These are phyloP conservation scores for Aethes cnicana DNA, from an alignment of 2,888 invertebrate genomes.

Conservation along the genomic window DNA sequence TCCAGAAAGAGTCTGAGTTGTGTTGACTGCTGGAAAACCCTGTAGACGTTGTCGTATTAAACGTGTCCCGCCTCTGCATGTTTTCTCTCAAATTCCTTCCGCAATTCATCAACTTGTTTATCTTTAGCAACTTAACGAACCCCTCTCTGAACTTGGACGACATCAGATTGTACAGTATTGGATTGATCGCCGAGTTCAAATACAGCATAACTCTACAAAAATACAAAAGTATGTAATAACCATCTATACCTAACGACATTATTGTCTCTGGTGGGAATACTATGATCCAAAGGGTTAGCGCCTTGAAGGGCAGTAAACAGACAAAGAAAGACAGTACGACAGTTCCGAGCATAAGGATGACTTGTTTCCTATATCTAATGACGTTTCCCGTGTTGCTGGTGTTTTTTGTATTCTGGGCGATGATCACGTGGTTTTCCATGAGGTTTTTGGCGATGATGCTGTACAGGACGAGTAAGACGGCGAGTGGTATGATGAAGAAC, in stretches of 20 bases:
- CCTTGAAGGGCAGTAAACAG: slow-evolving; percentile 93
- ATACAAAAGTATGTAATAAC: slow-evolving; percentile 91
- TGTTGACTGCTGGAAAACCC: slow-evolving; percentile 82
- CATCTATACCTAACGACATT: slow-evolving; percentile 87
- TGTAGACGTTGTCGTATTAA: slow-evolving; percentile 85
- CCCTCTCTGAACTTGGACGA: slow-evolving; percentile 94
- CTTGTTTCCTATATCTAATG: slow-evolving; percentile 89
- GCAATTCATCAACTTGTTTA: slow-evolving; percentile 72
- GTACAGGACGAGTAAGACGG: slow-evolving; percentile 91
- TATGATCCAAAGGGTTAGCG: slow-evolving; percentile 93
- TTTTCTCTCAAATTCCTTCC: slow-evolving; percentile 72
- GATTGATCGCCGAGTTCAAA: slow-evolving; percentile 95
- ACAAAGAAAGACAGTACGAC: slow-evolving; percentile 95
- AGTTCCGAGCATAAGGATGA: slow-evolving; percentile 93
- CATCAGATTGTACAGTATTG: slow-evolving; percentile 95
- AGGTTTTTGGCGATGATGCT: slow-evolving; percentile 92
- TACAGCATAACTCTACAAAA: slow-evolving; percentile 94
- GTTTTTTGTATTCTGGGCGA: slow-evolving; percentile 82
- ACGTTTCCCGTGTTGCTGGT: slow-evolving; percentile 79
- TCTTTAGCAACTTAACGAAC: slow-evolving; percentile 85
- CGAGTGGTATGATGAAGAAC: slow-evolving; percentile 93
- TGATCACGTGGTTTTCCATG: slow-evolving; percentile 89
- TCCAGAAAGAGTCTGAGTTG: slow-evolving; percentile 84
- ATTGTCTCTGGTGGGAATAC: slow-evolving; percentile 87
- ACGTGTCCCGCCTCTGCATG: slow-evolving; percentile 85